These are phyloP conservation scores for Eulemur mongoz DNA, from an alignment of 2,797 vertebrate genomes.

Conservation along the genomic window DNA sequence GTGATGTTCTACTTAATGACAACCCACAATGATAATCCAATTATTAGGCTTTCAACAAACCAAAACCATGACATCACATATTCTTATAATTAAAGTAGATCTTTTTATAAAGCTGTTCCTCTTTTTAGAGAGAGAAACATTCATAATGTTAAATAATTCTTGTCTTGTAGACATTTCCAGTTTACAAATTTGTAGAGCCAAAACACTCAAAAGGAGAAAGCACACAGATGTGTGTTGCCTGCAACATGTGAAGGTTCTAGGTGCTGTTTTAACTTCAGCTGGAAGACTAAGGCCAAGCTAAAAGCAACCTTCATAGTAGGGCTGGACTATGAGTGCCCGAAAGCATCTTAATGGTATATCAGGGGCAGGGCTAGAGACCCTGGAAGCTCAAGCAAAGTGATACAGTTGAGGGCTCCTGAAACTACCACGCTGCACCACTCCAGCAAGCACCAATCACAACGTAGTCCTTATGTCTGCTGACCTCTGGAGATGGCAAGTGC, in stretches of 20 bases:
- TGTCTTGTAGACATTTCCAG: background rate
- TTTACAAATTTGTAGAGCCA: background rate
- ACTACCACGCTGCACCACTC: fast-evolving
- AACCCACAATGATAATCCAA: conserved; percentile 1
- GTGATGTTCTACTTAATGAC: background rate
- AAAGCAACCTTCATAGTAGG: background rate
- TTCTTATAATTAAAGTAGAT: conserved; percentile 55
- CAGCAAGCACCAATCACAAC: fast-evolving
- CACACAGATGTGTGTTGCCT: background rate
- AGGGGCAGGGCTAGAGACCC: background rate
- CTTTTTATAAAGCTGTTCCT: background rate
- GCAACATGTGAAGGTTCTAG: background rate
- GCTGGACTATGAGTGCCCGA: background rate
- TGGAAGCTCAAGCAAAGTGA: background rate
- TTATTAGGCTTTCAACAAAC: conserved; percentile 52
- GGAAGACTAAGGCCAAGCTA: background rate
- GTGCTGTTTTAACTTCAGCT: background rate
- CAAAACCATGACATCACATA: background rate
- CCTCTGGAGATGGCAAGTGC: background rate
- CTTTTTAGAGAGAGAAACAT: background rate
- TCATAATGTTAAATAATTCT: conserved; percentile 16
- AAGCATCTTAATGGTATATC: background rate
- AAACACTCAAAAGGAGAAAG: background rate
- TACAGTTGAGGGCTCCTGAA: fast-evolving
- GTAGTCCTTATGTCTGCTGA: background rate